Conservation (phyloP, 1,140 invertebrate genomes). For the Ips nitidus region DNA sequence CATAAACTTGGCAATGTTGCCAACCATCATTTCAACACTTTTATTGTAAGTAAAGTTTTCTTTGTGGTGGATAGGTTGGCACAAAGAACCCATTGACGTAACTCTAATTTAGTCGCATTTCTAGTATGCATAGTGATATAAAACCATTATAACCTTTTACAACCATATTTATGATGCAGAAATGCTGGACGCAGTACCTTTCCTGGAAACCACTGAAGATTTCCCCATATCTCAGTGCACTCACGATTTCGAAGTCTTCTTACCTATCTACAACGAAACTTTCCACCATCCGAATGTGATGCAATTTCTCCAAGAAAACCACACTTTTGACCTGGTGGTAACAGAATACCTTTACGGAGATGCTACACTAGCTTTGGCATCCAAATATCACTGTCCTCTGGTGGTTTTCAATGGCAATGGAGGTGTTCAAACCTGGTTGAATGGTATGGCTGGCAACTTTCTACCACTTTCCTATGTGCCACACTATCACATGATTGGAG, state of each 20-base stretch:
- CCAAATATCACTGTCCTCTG: constrained; percentile 41
- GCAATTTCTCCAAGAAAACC: constrained; percentile 37
- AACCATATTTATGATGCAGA: no score
- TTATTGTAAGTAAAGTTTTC: no score
- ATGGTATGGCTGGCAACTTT: constrained; percentile 20
- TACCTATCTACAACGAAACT: constrained; percentile 6
- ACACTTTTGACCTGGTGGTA: constrained; percentile 56
- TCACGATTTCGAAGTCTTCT: neutral
- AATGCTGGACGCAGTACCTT: no score
- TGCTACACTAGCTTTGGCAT: constrained; percentile 50
- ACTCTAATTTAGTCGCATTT: no score
- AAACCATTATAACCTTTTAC: no score
- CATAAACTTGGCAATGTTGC: no score
- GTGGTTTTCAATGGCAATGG: constrained; percentile 34
- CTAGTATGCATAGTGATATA: no score
- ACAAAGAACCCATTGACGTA: no score
- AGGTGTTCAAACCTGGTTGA: constrained; percentile 12
- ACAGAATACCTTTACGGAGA: constrained; percentile 55
- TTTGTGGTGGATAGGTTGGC: no score
- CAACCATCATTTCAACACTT: no score
- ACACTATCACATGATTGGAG: constrained; percentile 10
- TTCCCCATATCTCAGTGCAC: no score
- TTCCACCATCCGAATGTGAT: constrained; percentile 32
- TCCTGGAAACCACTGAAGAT: no score
- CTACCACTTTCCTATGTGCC: constrained; percentile 22